Evolutionary conservation across 2,797 vertebrate species (phyloP).

Genomic region (Cottoperca gobio): DNA sequence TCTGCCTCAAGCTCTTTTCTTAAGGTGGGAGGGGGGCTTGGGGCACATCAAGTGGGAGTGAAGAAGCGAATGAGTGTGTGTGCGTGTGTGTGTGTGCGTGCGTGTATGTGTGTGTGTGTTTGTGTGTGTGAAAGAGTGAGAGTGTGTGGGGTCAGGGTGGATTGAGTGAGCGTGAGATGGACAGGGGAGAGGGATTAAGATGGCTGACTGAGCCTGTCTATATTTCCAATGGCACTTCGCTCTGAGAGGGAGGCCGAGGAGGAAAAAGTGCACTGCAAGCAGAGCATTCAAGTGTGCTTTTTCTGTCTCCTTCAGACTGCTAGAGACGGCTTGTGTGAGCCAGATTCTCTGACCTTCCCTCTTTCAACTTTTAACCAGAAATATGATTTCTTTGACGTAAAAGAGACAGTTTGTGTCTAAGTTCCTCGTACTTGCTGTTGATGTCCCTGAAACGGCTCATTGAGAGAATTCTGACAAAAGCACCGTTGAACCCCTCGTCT

Average conservation of each 20-base stretch:
- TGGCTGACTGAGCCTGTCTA: slow-evolving; percentile 86
- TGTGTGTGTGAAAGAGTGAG: slow-evolving; percentile 55
- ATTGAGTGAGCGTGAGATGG: slow-evolving; percentile 84
- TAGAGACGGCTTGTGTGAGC: slow-evolving; percentile 45
- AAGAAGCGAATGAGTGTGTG: slow-evolving; percentile 39
- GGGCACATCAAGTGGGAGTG: slow-evolving; percentile 81
- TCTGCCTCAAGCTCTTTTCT: slow-evolving; percentile 66
- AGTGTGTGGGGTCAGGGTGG: slow-evolving; percentile 82
- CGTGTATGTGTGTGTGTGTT: slow-evolving; percentile 39
- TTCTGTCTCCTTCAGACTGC: slow-evolving; percentile 57
- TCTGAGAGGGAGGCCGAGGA: slow-evolving; percentile 66
- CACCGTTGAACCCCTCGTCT: slow-evolving; percentile 39
- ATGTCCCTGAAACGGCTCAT: slow-evolving; percentile 43
- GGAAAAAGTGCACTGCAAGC: slow-evolving; percentile 73
- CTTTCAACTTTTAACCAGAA: slow-evolving; percentile 32
- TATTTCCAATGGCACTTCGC: slow-evolving; percentile 85
- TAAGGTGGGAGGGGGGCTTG: slow-evolving; percentile 69
- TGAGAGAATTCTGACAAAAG: slow-evolving; percentile 50
- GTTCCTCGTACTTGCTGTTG: slow-evolving; percentile 1
- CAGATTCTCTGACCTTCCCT: slow-evolving; percentile 44
- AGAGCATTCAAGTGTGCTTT: slow-evolving; percentile 74
- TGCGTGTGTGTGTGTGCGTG: slow-evolving; percentile 43
- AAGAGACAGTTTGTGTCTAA: slow-evolving; percentile 24
- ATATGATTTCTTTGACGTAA: slow-evolving; percentile 45
- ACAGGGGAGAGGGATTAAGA: slow-evolving; percentile 88